A percentile compares a stretch with the other conserved stretches of the same genome.
These are phyloP conservation scores for Amblyornis subalaris DNA, from an alignment of 2,113 vertebrate species.

Conservation along the genomic window DNA sequence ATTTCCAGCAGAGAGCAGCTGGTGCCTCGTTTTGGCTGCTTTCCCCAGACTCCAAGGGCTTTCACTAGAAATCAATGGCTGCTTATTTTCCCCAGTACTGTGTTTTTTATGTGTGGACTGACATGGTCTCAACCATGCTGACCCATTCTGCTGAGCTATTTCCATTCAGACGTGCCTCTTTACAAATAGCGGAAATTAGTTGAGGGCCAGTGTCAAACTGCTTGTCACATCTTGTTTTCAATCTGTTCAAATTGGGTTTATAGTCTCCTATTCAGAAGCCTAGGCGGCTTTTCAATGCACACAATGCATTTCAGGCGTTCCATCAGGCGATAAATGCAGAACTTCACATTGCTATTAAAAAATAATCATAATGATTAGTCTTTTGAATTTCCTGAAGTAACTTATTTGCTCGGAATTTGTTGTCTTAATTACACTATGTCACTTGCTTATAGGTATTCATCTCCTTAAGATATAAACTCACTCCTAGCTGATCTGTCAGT, in stretches of 20 bases:
- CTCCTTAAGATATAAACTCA: conserved; percentile 37
- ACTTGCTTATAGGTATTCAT: conserved; percentile 45
- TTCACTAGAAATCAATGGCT: conserved; percentile 80
- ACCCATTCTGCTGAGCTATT: conserved; percentile 76
- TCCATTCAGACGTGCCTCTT: conserved; percentile 78
- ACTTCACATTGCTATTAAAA: conserved; percentile 75
- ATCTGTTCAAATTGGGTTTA: conserved; percentile 80
- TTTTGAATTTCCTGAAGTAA: conserved; percentile 70
- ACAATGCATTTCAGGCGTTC: conserved; percentile 78
- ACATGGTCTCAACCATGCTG: conserved; percentile 71
- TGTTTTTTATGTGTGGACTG: conserved; percentile 73
- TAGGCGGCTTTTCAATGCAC: conserved; percentile 63
- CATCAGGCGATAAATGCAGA: conserved; percentile 73
- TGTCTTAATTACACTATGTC: conserved; percentile 62
- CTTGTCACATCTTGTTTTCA: conserved; percentile 89
- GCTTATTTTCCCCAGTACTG: conserved; percentile 72
- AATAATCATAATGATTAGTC: conserved; percentile 79
- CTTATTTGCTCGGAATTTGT: conserved; percentile 63
- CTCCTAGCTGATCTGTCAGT: conserved; percentile 52
- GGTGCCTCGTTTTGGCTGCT: conserved; percentile 74
- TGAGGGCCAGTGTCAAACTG: conserved; percentile 77
- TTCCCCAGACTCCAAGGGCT: conserved; percentile 68
- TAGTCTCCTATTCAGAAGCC: conserved; percentile 74
- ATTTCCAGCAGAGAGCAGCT: conserved; percentile 81
- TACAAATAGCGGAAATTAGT: conserved; percentile 84